Evolutionary conservation across 2,888 invertebrate species (phyloP), one percentile per base, ranked within the genome.

Genomic region (Ferrisia virgata): DNA sequence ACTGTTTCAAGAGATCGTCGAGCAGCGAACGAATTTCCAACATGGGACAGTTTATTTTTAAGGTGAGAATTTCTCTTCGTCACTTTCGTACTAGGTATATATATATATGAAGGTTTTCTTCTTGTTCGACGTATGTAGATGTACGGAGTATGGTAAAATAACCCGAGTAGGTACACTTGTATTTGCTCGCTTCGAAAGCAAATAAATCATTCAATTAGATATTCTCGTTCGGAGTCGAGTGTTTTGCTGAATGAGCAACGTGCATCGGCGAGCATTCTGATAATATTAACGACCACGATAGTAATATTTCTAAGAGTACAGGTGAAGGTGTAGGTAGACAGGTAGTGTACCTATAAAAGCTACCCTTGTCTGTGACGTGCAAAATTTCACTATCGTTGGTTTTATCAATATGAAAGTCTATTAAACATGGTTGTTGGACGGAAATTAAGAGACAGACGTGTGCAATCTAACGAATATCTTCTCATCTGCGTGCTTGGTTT

Each of bases 41-140:
- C 87, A 92, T 92, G 92, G 92, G 92, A 86, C 91, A 91, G 88
- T 92, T 92, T 88, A 91, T 92, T 86, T 92, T 92, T 89, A 92
- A 92, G 89, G 91, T 91, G 88, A 88, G 89, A 88, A 81, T 39
- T 28, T 28, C 69, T 28, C 13, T 83, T 53, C 31, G 31, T 36
- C 40, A 28, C 40, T 6, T n/a, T 47, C 18, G 47, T 47, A n/a
- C 18, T 47, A 47, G 5, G 2, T 47, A n/a, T 13, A 13, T n/a
- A 1, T 47, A 47, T 47, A 13, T n/a, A 2, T 40, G 6, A 2
- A 40, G 2, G 40, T 40, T 47, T 47, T 22, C 8, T 53, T 22
- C 2, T 2, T 11, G 47, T 53, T 53, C 22, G 53, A 53, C 22
- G n/a, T n/a, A n/a, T 47, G 47, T n/a, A 47, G 47, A 47, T 47